A percentile compares a stretch with the other conserved stretches of the same genome.
phyloP scores from a whole-genome alignment of 1,140 invertebrate genomes.

The Thereuonema tuberculata region DNA sequence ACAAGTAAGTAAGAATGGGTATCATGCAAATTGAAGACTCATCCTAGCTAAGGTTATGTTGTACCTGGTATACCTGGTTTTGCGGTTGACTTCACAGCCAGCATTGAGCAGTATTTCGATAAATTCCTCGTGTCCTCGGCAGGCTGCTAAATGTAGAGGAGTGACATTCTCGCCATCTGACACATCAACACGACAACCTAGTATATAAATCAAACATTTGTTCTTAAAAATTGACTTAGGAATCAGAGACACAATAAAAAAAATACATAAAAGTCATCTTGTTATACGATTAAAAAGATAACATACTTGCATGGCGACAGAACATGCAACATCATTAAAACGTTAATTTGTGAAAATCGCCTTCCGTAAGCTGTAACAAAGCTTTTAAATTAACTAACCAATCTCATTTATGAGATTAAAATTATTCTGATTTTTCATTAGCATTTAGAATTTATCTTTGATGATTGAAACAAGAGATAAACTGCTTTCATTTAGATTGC shows the following conservation, averaged over 20 bases:
- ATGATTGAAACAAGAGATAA: too few species aligned
- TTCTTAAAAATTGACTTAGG: not conserved
- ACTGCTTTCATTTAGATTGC: too few species aligned
- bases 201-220: too few species aligned
- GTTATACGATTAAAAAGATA: not conserved
- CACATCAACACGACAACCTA: slow-evolving; percentile 22
- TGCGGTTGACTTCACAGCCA: slow-evolving; percentile 25
- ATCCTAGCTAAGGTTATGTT: not conserved
- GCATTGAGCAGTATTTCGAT: slow-evolving; percentile 23
- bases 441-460: too few species aligned
- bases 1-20: too few species aligned
- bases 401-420: too few species aligned
- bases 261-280: not conserved
- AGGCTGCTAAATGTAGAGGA: slow-evolving; percentile 32
- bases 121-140: slow-evolving; percentile 26
- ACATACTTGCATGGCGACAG: too few species aligned
- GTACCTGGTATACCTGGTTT: slow-evolving; percentile 20
- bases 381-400: too few species aligned
- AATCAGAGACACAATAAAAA: not conserved
- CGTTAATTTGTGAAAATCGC: too few species aligned
- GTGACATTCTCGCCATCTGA: slow-evolving; percentile 30
- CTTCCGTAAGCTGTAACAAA: too few species aligned
- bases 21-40: not conserved
- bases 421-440: too few species aligned
- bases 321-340: too few species aligned